A percentile compares a stretch with the other conserved stretches of the same genome.
These are phyloP conservation scores for Thoracochromis brauschi DNA, from an alignment of 2,113 vertebrate genomes.

Conservation along the genomic window DNA sequence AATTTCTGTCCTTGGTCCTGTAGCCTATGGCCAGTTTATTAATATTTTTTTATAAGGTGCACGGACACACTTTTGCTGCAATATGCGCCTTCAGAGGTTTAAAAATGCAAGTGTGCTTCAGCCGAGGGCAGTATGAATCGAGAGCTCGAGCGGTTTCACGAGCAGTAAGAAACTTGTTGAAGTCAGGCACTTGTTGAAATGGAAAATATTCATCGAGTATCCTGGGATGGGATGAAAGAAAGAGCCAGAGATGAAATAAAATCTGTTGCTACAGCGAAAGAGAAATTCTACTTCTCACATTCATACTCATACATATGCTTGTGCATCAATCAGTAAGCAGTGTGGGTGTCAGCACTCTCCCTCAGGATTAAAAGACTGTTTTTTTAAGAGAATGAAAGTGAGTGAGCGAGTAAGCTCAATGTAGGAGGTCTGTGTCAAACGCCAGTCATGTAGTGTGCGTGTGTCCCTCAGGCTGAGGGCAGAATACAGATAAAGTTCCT, in stretches of 20 bases:
- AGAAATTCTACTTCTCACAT: not conserved
- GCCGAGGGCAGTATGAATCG: not conserved
- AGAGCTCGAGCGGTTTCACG: not conserved
- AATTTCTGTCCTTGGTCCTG: not conserved
- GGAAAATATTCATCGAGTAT: not conserved
- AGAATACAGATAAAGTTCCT: constrained; percentile 42
- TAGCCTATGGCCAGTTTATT: not conserved
- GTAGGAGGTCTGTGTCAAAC: constrained; percentile 14
- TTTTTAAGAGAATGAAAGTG: not conserved
- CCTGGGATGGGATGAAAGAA: not conserved
- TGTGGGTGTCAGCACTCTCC: not conserved
- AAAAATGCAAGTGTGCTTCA: not conserved
- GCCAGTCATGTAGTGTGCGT: constrained; percentile 12
- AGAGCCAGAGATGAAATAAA: not conserved
- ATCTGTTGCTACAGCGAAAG: not conserved
- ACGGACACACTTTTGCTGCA: not conserved
- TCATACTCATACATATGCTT: not conserved
- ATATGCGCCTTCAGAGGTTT: not conserved
- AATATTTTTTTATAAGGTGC: not conserved
- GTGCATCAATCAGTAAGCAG: not conserved
- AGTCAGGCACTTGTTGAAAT: constrained; percentile 1
- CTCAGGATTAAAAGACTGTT: not conserved
- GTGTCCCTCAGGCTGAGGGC: constrained; percentile 17
- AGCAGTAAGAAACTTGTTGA: not conserved
- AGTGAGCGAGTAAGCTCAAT: not conserved